Base-by-base conservation (phyloP, 2,888 invertebrate genomes). In the Phaedon cochleariae region DNA sequence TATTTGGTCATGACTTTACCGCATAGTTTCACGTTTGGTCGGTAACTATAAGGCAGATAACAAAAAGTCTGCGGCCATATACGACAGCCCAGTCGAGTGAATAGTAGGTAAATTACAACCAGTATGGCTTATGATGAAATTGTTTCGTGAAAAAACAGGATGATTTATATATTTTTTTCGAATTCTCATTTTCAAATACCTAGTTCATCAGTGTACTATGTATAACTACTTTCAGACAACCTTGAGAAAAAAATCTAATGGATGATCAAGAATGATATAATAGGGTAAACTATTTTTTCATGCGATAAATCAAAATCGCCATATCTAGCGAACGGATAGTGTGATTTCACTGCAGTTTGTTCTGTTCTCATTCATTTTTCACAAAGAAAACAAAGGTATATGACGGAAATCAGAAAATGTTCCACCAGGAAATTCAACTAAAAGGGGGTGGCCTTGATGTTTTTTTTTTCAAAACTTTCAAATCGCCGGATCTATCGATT, bases 21-120 rank as follows among this genome's bases (percentile, higher is more conserved):
- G 74, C 76, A 76, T 76, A 76, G 69, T 72, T 64, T 76, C 76
- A 76, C 76, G 76, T 74, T 73, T 74, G 69, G 74, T 73, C 76
- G 74, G 74, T 74, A 74, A 72, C 70, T 72, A 73, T 73, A 68
- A 61, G 70, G 59, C 62, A 66, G 58, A 69, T 70, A 63, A 72
- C 73, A 74, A 74, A 74, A 74, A 74, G 67, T 58, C 57, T 58
- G 34, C 65, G 46, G 51, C 74, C 73, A 63, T 72, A 71, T 70
- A 73, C 59, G 70, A n/a, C 41, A 41, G 15, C 15, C n/a, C 41
- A 57, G 57, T 18, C 45, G 29, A 26, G 26, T 26, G 45, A 57
- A 68, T 64, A 62, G 26, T 52, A 64, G 61, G 61, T 66, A 59
- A 71, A 73, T 73, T 70, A 65, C 67, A 66, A 71, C 70, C 68